Evolutionary conservation across 2,888 invertebrate species (phyloP), one percentile per base, ranked within the genome.

Genomic region (Euclidia mi): DNA sequence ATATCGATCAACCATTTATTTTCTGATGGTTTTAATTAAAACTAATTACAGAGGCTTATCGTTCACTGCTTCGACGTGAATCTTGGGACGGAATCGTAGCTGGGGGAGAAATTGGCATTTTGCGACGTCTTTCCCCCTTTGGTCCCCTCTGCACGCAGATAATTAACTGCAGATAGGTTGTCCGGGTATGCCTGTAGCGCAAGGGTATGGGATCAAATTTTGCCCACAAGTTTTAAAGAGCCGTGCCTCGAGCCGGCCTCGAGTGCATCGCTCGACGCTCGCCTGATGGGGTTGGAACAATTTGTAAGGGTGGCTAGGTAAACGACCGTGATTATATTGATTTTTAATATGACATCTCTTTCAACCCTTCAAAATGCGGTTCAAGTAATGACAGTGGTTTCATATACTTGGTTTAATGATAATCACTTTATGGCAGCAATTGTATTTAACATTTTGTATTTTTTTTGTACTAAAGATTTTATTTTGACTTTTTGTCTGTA

Each of bases 121-220:
- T 82, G 85, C 84, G 85, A 81, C 77, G 82, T 85, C 87, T 88
- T 48, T 87, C 86, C 88, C 86, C 87, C 81, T 78, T 76, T 69
- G 77, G 80, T 79, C 84, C 87, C 90, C 92, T 89, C 82, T 70
- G 69, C 85, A 82, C 82, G 74, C 76, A 90, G 92, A 92, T 92
- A 94, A 93, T 93, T 93, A 94, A 94, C 93, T 92, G 89, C 89
- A 92, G 92, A 91, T 92, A 92, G 87, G 88, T 88, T 87, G 87
- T 78, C 86, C 81, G 58, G 86, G 86, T 83, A 86, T 86, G 78
- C 82, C 81, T 85, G 44, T 32, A 52, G 52, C 59, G 78, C 77
- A 77, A 83, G 84, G 87, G 87, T 81, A 81, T 78, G 78, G 84
- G 87, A 90, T 90, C 88, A 89, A 91, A 89, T 89, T 92, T 90